Conservation (phyloP, 2,797 vertebrate species). For the Manis crassicaudata region DNA sequence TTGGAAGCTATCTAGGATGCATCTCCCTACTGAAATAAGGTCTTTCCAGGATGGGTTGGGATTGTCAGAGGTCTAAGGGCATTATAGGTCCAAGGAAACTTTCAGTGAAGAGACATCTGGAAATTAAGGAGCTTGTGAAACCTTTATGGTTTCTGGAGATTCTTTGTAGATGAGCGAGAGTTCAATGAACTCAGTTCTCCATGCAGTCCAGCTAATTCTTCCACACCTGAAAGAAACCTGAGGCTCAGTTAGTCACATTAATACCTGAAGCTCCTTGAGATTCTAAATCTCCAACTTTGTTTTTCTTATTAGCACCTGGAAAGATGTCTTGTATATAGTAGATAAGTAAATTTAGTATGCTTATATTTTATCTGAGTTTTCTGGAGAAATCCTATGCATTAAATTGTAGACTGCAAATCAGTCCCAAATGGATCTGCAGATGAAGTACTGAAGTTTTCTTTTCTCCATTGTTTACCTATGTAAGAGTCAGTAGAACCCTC, state of each 20-base stretch:
- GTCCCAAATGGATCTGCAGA: background rate
- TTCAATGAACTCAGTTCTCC: background rate
- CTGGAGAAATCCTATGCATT: slow-evolving; percentile 16
- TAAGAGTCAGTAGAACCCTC: background rate
- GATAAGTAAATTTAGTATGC: background rate
- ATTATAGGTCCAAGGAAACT: background rate
- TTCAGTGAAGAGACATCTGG: background rate
- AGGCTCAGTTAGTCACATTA: background rate
- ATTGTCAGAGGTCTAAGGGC: background rate
- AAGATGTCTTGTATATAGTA: background rate
- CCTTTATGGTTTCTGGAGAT: background rate
- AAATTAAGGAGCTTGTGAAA: slow-evolving; percentile 20
- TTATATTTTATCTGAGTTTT: slow-evolving; percentile 41
- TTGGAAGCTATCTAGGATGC: background rate
- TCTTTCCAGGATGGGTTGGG: background rate
- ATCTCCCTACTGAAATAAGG: background rate
- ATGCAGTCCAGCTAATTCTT: background rate
- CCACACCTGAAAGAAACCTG: background rate
- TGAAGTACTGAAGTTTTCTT: background rate
- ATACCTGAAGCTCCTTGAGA: background rate
- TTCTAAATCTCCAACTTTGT: background rate
- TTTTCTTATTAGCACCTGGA: background rate
- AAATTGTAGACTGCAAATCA: background rate
- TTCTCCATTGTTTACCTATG: background rate
- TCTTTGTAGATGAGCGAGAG: background rate